Conservation (phyloP, 2,797 vertebrate genomes). For the Aldrovandia affinis region DNA sequence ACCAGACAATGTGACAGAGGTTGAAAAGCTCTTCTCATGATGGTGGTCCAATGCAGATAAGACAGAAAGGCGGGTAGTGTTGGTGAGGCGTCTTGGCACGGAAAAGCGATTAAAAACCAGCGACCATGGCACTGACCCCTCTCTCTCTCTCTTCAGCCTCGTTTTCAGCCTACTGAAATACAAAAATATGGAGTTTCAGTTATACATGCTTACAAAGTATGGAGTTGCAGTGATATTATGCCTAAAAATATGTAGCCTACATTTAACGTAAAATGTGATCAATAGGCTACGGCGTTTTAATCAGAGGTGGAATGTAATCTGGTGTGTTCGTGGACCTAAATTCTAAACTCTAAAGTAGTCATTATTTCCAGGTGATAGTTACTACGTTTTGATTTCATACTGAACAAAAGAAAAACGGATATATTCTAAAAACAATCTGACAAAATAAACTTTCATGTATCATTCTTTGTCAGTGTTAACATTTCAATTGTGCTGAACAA, state of each 20-base stretch:
- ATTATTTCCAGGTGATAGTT: neutral
- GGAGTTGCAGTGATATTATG: no score
- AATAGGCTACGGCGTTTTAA: neutral
- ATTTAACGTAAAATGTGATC: neutral
- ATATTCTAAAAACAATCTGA: neutral
- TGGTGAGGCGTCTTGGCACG: constrained; percentile 53
- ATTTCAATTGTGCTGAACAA: neutral
- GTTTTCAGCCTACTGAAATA: constrained; percentile 29
- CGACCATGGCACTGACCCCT: constrained; percentile 67
- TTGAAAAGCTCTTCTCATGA: constrained; percentile 80
- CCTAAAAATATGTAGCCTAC: no score
- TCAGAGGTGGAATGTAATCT: neutral
- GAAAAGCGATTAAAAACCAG: constrained; percentile 55
- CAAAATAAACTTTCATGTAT: neutral
- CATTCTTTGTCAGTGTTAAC: neutral
- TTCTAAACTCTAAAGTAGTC: neutral
- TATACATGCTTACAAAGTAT: no score
- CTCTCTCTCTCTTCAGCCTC: constrained; percentile 35
- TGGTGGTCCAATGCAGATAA: constrained; percentile 56
- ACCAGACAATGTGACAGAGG: constrained; percentile 79
- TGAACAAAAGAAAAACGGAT: neutral
- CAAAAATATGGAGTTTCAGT: neutral
- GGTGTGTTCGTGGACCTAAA: neutral
- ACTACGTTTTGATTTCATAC: neutral
- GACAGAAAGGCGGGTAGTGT: constrained; percentile 50